A percentile compares a stretch with the other conserved stretches of the same genome.
Conservation (phyloP, 2,113 vertebrate genomes). For the Syngnathus scovelli region DNA sequence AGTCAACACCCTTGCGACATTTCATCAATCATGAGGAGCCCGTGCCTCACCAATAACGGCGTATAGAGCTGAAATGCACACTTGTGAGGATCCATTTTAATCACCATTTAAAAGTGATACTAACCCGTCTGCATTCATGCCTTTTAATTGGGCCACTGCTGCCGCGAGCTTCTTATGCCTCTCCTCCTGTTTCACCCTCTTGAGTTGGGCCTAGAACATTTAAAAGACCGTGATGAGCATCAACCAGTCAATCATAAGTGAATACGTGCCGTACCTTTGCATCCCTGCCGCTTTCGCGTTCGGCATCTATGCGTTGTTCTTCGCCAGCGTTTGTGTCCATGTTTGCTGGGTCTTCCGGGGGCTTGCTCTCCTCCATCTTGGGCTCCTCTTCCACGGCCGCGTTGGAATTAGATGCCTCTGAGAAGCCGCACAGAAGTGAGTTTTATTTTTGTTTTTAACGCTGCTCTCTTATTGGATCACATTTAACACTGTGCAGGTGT, state of each 20-base stretch:
- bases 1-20: constrained; percentile 13
- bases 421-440: not conserved
- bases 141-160: constrained; percentile 75
- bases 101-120: constrained; percentile 34
- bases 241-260: not conserved
- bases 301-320: constrained; percentile 46
- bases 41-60: not conserved
- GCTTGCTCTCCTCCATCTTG: constrained; percentile 11
- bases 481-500: not conserved
- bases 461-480: not conserved
- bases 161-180: constrained; percentile 79
- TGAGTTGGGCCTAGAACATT: constrained; percentile 76
- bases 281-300: constrained; percentile 62
- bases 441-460: not conserved
- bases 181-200: constrained; percentile 80
- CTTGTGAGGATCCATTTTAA: constrained; percentile 21
- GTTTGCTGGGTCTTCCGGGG: constrained; percentile 29
- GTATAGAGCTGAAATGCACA: constrained; percentile 7
- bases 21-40: constrained; percentile 38
- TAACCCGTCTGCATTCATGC: constrained; percentile 89
- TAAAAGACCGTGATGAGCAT: not conserved
- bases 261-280: constrained; percentile 64
- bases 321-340: constrained; percentile 49
- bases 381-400: constrained; percentile 49
- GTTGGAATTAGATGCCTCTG: constrained; percentile 40